phyloP scores from a whole-genome alignment of 1,140 invertebrate species.

The Trichonephila inaurata region DNA sequence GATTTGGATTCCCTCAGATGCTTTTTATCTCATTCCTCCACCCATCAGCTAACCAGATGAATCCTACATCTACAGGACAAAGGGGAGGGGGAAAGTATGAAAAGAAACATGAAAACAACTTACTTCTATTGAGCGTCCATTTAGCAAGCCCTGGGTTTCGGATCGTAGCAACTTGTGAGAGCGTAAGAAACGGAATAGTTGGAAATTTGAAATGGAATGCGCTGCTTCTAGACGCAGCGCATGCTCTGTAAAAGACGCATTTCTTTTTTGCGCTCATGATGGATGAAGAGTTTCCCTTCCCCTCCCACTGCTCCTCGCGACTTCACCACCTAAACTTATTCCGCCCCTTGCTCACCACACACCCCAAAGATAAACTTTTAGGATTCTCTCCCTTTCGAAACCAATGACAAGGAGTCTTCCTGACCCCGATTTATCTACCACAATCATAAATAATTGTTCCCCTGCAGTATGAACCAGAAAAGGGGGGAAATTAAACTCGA shows the following conservation, averaged over 20 bases:
- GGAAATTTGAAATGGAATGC: conserved; percentile 59
- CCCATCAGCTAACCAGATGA: background rate
- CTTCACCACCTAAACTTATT: background rate
- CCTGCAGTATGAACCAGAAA: background rate
- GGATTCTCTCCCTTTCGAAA: background rate
- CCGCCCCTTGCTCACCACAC: conserved; percentile 8
- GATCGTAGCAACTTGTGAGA: conserved; percentile 40
- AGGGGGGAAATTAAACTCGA: background rate
- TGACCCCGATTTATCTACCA: background rate
- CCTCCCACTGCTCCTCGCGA: background rate
- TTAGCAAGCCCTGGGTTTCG: conserved; percentile 9
- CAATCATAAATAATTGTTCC: background rate
- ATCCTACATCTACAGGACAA: background rate
- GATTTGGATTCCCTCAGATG: too few relatives aligned
- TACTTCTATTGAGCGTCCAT: conserved; percentile 14
- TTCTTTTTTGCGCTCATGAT: conserved; percentile 28
- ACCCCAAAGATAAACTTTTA: conserved; percentile 31
- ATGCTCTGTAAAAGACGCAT: conserved; percentile 40
- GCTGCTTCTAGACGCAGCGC: conserved; percentile 46
- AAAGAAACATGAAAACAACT: background rate
- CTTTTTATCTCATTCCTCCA: background rate
- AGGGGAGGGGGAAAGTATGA: background rate
- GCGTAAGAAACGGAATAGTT: conserved; percentile 57
- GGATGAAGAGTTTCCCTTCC: conserved; percentile 13
- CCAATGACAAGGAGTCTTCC: background rate